Evolutionary conservation across 2,888 invertebrate species (phyloP).

Genomic region (Dryobota labecula): DNA sequence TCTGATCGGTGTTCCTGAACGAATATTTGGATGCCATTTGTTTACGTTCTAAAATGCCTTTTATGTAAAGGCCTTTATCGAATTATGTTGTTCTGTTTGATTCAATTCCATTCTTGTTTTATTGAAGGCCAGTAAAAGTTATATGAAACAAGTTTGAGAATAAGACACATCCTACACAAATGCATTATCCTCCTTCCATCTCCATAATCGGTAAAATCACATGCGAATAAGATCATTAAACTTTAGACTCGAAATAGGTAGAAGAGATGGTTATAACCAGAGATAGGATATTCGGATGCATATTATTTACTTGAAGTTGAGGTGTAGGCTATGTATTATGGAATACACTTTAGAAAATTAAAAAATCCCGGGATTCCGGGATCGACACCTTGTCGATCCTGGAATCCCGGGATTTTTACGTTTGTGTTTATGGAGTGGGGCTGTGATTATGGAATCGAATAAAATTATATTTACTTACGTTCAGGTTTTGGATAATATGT

Average conservation of each 20-base stretch:
- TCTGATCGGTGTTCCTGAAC: conserved; percentile 44
- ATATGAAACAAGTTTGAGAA: neutral
- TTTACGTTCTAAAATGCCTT: conserved; percentile 41
- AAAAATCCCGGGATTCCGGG: too few species aligned
- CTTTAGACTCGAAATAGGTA: neutral
- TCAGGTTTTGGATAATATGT: too few species aligned
- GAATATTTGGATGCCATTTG: conserved; percentile 42
- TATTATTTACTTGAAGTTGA: too few species aligned
- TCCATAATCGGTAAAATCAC: conserved; percentile 16
- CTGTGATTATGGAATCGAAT: too few species aligned
- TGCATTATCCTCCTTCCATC: conserved; percentile 29
- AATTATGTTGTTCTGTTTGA: conserved; percentile 17
- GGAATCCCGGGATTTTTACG: too few species aligned
- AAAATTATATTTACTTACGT: too few species aligned
- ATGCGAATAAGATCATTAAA: neutral
- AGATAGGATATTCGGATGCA: too few species aligned
- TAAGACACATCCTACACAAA: conserved; percentile 45
- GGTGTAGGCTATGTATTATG: too few species aligned
- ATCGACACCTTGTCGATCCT: too few species aligned
- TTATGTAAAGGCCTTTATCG: neutral
- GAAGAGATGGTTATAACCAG: neutral
- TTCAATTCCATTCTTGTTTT: conserved; percentile 28
- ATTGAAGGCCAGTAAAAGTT: conserved; percentile 47
- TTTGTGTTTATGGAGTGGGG: too few species aligned
- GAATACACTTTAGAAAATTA: too few species aligned